Conservation (phyloP, 2,797 vertebrate species). For the Aeoliscus strigatus region DNA sequence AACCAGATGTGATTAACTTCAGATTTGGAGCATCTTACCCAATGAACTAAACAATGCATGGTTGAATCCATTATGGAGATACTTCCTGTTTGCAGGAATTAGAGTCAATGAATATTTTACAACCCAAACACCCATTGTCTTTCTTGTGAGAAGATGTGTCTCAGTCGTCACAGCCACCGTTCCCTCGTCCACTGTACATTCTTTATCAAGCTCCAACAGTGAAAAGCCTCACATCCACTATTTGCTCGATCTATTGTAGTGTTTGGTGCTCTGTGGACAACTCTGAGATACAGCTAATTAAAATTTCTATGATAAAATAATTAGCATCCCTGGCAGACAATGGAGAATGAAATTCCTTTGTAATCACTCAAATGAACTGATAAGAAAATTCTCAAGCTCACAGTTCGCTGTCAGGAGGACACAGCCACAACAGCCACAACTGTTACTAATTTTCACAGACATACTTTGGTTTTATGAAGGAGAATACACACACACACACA, state of each 20-base stretch:
- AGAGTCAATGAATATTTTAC: slow-evolving; percentile 25
- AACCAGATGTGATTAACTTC: slow-evolving; percentile 16
- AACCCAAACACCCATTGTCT: slow-evolving; percentile 17
- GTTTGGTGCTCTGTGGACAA: slow-evolving; percentile 61
- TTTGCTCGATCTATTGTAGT: slow-evolving; percentile 57
- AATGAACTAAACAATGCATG: slow-evolving; percentile 9
- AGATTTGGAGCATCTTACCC: slow-evolving; percentile 6
- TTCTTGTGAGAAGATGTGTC: slow-evolving; percentile 8
- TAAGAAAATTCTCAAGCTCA: slow-evolving; percentile 66
- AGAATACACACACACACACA: no score
- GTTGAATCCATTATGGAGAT: slow-evolving; percentile 39
- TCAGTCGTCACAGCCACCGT: slow-evolving; percentile 22
- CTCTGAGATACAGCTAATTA: slow-evolving; percentile 76
- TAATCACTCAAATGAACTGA: slow-evolving; percentile 68
- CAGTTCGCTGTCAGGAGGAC: slow-evolving; percentile 46
- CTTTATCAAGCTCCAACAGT: slow-evolving; percentile 18
- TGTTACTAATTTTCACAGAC: slow-evolving; percentile 30
- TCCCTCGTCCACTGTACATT: slow-evolving; percentile 35
- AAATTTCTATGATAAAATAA: slow-evolving; percentile 78
- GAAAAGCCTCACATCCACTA: slow-evolving; percentile 49
- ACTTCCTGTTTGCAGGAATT: slow-evolving; percentile 26
- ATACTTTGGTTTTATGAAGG: slow-evolving; percentile 12
- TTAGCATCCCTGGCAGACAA: slow-evolving; percentile 73
- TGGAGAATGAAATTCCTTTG: slow-evolving; percentile 58
- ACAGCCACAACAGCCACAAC: slow-evolving; percentile 33